phyloP scores from a whole-genome alignment of 2,888 invertebrate genomes.

The Brenthis ino region DNA sequence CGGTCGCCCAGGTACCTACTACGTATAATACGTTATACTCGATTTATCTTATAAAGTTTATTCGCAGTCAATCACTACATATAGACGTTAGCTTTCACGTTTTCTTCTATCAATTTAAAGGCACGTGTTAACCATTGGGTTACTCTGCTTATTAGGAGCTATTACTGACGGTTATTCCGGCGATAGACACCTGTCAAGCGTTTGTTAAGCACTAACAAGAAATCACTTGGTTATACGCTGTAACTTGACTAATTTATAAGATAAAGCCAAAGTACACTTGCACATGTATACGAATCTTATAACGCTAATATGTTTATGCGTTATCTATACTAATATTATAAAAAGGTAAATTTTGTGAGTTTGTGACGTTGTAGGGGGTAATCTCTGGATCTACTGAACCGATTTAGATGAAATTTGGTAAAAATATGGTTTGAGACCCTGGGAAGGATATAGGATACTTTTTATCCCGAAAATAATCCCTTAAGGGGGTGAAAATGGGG shows the following conservation, averaged over 20 bases:
- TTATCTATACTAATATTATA: too few species aligned
- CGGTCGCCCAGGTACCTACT: too few species aligned
- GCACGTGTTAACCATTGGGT: slow-evolving; percentile 35
- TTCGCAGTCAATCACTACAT: slow-evolving; percentile 21
- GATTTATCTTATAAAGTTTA: slow-evolving; percentile 11
- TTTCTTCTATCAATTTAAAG: slow-evolving; percentile 23
- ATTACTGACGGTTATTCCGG: slow-evolving; percentile 6
- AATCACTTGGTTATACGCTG: slow-evolving; percentile 4
- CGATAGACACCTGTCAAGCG: slow-evolving; percentile 27
- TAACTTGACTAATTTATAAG: neutral
- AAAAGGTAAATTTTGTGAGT: too few species aligned
- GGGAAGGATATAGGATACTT: too few species aligned
- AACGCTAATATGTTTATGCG: neutral
- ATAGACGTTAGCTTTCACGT: slow-evolving; percentile 12
- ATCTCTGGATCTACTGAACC: too few species aligned
- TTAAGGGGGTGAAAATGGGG: too few species aligned
- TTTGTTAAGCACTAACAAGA: slow-evolving; percentile 24
- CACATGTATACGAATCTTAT: neutral
- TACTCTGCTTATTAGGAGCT: slow-evolving; percentile 30
- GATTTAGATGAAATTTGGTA: too few species aligned
- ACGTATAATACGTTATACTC: neutral
- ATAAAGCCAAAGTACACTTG: neutral
- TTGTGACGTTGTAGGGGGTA: too few species aligned
- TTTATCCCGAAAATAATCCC: too few species aligned
- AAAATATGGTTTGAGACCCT: too few species aligned